These are phyloP conservation scores for Promerops cafer DNA, from an alignment of 2,113 vertebrate species.

Conservation along the genomic window DNA sequence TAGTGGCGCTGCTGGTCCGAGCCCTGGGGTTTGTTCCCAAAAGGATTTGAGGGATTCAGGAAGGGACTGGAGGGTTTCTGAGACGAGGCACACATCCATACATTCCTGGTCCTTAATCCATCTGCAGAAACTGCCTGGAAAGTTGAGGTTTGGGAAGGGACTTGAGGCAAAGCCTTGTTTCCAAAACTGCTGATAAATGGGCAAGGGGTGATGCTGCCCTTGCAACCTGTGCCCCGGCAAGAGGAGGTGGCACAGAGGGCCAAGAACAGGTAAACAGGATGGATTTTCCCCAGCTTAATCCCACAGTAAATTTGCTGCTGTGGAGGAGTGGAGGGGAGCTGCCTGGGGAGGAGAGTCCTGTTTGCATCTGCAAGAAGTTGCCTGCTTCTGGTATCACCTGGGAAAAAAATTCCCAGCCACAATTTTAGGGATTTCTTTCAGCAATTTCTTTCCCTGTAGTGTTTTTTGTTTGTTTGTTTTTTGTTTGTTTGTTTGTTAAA, in stretches of 20 bases:
- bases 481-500: neutral
- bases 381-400: neutral
- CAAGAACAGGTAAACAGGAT: neutral
- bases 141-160: neutral
- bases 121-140: neutral
- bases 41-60: neutral
- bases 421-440: neutral
- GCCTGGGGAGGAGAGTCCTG: neutral
- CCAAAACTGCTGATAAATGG: neutral
- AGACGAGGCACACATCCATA: neutral
- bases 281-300: neutral
- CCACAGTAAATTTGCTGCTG: neutral
- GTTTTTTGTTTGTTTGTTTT: neutral
- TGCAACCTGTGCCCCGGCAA: neutral
- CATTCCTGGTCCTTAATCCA: neutral
- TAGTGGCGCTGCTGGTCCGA: neutral
- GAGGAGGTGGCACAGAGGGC: neutral
- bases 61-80: neutral
- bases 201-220: neutral
- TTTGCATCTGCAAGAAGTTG: neutral
- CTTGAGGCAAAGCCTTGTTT: neutral
- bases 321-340: neutral
- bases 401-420: neutral
- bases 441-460: neutral
- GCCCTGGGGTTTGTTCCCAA: neutral